Evolutionary conservation across 2,113 vertebrate species (phyloP), one percentile per base, ranked within the genome.

Genomic region (Spheniscus mendiculus): DNA sequence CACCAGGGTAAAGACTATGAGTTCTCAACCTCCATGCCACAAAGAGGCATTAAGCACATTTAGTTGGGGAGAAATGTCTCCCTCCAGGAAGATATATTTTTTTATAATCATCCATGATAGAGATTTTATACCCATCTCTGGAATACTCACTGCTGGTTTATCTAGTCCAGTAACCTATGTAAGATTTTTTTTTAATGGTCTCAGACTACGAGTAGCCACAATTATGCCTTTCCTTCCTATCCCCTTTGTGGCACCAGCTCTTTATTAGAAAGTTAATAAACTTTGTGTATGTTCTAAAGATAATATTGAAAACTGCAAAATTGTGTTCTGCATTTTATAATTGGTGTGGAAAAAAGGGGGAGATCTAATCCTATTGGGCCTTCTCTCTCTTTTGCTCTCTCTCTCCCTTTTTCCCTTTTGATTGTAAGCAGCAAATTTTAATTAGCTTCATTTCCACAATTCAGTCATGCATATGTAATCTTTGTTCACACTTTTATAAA

Each of bases 401-500:
- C 92, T 92, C 87, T 93, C 53, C 70, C 50, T 96, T 96, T 96
- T 94, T 83, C 95, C 49, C 83, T 95, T 93, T 93, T 95, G 95
- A 91, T 89, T 83, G 66, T 96, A 97, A 98, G 95, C 82, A 95
- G 93, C 61, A 93, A 94, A 97, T 97, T 98, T 98, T 97, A 97
- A 98, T 98, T 97, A 98, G 96, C 89, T 96, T 95, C 91, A 97
- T 97, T 97, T 97, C 97, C 87, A 96, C 94, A 73, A 89, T 97
- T 97, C 98, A 96, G 89, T 92, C 91, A 98, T 97, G 96, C 96
- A 97, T 97, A 97, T 98, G 90, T 96, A 98, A 98, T 98, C 97
- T 98, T 98, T 97, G 93, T 97, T 98, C 97, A 98, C 93, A 97
- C 91, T 97, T 98, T 97, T 93, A 97, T 95, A 96, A 93, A 97